phyloP scores from a whole-genome alignment of 2,113 vertebrate genomes.

The Sebastes schlegelii region DNA sequence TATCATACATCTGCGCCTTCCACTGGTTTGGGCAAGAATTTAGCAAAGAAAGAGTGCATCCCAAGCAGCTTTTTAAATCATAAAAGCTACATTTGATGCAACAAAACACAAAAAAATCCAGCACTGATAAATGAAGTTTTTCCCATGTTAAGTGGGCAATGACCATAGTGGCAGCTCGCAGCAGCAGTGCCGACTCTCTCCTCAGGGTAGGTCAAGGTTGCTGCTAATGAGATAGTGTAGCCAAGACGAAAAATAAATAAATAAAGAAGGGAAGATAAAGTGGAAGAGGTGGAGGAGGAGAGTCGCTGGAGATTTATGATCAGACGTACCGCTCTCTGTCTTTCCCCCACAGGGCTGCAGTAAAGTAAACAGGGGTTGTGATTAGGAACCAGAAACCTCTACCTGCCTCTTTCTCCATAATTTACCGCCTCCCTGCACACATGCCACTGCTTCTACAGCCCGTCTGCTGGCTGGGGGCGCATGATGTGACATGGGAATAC shows the following conservation, averaged over 20 bases:
- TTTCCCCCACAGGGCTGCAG: slow-evolving; percentile 43
- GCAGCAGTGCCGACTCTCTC: slow-evolving; percentile 28
- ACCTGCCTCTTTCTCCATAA: slow-evolving; percentile 46
- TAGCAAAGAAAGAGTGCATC: slow-evolving; percentile 12
- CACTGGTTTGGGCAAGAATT: slow-evolving; percentile 1
- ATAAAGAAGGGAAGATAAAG: slow-evolving; percentile 33
- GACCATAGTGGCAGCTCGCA: slow-evolving; percentile 26
- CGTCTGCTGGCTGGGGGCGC: slow-evolving; percentile 7
- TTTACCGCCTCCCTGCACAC: slow-evolving; percentile 53
- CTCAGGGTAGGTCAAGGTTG: slow-evolving; percentile 65
- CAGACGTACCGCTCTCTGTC: slow-evolving; percentile 34
- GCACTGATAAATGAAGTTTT: neutral
- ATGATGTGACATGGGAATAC: slow-evolving; percentile 24
- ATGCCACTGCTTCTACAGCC: slow-evolving; percentile 2
- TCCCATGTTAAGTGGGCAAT: slow-evolving; percentile 8
- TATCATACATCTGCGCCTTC: neutral
- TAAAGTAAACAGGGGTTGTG: slow-evolving; percentile 65
- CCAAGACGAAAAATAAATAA: slow-evolving; percentile 1
- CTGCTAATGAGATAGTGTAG: slow-evolving; percentile 61
- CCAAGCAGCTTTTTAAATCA: slow-evolving; percentile 15
- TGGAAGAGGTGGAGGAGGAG: slow-evolving; percentile 22
- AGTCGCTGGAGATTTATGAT: slow-evolving; percentile 53
- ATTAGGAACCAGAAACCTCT: slow-evolving; percentile 60
- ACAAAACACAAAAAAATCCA: neutral
- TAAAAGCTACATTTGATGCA: slow-evolving; percentile 1